Percentiles rank a stretch among this genome's conserved stretches.
Evolutionary conservation across 2,113 vertebrate species (phyloP).

Genomic region (Microcebus ravelobensis): DNA sequence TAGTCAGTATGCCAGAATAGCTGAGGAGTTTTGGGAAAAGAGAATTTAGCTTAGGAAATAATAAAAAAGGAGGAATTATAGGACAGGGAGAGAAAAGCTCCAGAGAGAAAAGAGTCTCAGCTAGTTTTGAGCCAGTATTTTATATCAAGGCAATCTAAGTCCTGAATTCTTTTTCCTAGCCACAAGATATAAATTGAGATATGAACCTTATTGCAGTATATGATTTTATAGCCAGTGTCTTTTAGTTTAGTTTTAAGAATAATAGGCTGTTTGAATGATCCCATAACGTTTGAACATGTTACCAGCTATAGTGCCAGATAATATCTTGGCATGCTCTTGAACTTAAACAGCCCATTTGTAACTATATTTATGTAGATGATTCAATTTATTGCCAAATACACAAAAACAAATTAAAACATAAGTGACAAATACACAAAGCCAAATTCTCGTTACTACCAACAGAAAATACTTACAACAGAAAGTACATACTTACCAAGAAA

Average conservation of each 20-base stretch:
- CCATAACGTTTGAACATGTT: neutral
- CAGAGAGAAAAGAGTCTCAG: neutral
- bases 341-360: neutral
- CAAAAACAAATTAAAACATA: neutral
- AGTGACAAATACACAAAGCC: neutral
- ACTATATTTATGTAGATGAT: neutral
- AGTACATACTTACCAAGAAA: neutral
- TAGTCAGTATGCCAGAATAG: neutral
- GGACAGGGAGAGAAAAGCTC: neutral
- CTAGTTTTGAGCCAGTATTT: neutral
- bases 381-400: neutral
- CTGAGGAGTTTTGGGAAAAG: neutral
- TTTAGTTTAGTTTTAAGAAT: neutral
- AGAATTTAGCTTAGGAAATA: neutral
- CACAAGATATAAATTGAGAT: neutral
- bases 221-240: neutral
- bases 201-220: neutral
- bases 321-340: neutral
- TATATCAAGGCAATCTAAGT: neutral
- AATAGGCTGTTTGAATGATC: neutral
- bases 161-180: neutral
- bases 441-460: neutral
- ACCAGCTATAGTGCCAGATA: neutral
- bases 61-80: neutral
- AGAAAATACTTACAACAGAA: neutral